Evolutionary conservation across 2,888 invertebrate species (phyloP).

Genomic region (Dasysyrphus tricinctus): DNA sequence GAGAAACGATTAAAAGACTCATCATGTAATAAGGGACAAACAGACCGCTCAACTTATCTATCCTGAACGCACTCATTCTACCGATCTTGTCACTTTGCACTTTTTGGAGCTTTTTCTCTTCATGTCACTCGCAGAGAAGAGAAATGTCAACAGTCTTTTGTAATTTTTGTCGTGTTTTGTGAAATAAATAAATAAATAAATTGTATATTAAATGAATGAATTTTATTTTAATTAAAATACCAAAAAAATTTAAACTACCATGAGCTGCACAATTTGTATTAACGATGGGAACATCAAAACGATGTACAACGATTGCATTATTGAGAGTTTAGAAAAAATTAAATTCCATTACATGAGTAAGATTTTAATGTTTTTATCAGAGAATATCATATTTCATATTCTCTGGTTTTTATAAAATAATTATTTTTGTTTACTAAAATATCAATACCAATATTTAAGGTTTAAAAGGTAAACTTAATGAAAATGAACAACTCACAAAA

Average conservation of each 20-base stretch:
- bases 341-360: conserved; percentile 80
- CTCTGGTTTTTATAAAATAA: too few species aligned
- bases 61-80: not conserved
- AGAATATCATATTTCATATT: too few species aligned
- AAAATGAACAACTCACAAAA: conserved; percentile 69
- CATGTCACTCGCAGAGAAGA: too few species aligned
- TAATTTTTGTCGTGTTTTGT: not conserved
- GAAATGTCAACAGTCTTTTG: not conserved
- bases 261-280: conserved; percentile 24
- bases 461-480: conserved; percentile 67
- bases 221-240: not conserved
- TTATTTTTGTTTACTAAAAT: too few species aligned
- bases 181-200: not conserved
- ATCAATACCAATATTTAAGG: conserved; percentile 36
- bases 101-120: too few species aligned
- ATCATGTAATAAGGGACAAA: too few species aligned
- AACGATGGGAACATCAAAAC: not conserved
- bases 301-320: conserved; percentile 67
- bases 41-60: not conserved
- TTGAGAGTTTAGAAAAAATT: conserved; percentile 76
- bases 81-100: conserved; percentile 1
- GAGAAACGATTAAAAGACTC: too few species aligned
- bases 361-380: conserved; percentile 20
- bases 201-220: conserved; percentile 4
- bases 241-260: not conserved